Evolutionary conservation across 2,797 vertebrate species (phyloP).

Genomic region (Neosilurus mollespiculum): DNA sequence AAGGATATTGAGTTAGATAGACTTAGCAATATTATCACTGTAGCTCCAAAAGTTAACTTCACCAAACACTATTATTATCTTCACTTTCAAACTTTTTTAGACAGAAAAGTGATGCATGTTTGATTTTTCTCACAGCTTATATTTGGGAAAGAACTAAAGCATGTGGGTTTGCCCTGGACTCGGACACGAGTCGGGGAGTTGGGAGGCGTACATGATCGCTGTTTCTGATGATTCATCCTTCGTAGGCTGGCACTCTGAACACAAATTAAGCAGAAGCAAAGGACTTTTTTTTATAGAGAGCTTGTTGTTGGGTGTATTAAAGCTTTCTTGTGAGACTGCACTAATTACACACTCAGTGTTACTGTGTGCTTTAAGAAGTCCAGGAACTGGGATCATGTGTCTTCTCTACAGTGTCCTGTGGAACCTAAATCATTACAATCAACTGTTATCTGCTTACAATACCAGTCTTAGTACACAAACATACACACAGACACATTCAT

Average conservation of each 20-base stretch:
- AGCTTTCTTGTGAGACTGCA: not conserved
- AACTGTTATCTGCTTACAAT: not conserved
- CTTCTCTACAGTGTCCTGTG: not conserved
- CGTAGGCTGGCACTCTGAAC: not conserved
- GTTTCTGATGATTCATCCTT: slow-evolving; percentile 33
- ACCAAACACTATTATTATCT: not conserved
- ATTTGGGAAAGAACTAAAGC: not conserved
- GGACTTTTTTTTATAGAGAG: not conserved
- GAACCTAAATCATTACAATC: slow-evolving; percentile 15
- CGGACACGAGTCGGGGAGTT: not conserved
- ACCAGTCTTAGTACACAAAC: not conserved
- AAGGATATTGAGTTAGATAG: not conserved
- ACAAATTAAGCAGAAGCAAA: not conserved
- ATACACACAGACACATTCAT: slow-evolving; percentile 10
- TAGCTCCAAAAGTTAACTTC: not conserved
- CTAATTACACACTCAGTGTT: slow-evolving; percentile 22
- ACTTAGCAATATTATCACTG: not conserved
- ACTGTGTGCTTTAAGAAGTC: slow-evolving; percentile 1
- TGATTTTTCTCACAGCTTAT: not conserved
- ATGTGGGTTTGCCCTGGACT: slow-evolving; percentile 8
- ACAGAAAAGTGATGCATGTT: not conserved
- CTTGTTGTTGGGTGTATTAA: not conserved
- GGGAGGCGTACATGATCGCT: slow-evolving; percentile 13
- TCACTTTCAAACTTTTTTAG: no score
- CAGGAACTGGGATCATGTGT: not conserved